phyloP scores from a whole-genome alignment of 2,797 vertebrate species.

The Valencia hispanica region DNA sequence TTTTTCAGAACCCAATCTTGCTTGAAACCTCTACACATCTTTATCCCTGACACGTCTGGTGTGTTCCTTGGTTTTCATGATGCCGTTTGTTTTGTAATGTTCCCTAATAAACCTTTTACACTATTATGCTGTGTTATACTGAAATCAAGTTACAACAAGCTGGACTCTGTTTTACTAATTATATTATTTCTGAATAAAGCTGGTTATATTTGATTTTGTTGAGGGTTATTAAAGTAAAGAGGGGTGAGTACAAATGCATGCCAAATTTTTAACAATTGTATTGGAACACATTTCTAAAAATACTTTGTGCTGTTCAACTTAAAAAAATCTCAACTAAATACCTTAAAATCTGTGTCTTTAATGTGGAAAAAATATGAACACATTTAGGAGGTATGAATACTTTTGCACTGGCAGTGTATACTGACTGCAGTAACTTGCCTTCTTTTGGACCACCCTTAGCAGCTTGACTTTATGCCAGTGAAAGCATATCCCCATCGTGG shows the following conservation, averaged over 20 bases:
- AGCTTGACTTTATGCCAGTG: constrained; percentile 63
- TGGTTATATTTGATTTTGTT: neutral
- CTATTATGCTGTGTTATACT: neutral
- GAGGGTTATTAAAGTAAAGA: neutral
- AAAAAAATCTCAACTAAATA: neutral
- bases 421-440: constrained; percentile 21
- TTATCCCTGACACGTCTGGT: neutral
- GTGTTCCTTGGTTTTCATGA: neutral
- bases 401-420: neutral
- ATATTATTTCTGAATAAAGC: neutral
- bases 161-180: neutral
- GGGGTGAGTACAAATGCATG: neutral
- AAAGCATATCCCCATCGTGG: constrained; percentile 63
- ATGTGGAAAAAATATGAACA: neutral
- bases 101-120: neutral
- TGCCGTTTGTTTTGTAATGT: neutral
- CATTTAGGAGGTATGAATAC: neutral
- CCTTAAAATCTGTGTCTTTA: neutral
- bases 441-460: constrained; percentile 22
- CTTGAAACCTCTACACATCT: neutral
- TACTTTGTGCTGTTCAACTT: neutral
- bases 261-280: neutral
- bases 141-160: neutral
- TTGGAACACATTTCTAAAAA: too few species aligned
- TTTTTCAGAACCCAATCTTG: too few species aligned